phyloP scores from a whole-genome alignment of 2,888 invertebrate species.

The Crematogaster levior region DNA sequence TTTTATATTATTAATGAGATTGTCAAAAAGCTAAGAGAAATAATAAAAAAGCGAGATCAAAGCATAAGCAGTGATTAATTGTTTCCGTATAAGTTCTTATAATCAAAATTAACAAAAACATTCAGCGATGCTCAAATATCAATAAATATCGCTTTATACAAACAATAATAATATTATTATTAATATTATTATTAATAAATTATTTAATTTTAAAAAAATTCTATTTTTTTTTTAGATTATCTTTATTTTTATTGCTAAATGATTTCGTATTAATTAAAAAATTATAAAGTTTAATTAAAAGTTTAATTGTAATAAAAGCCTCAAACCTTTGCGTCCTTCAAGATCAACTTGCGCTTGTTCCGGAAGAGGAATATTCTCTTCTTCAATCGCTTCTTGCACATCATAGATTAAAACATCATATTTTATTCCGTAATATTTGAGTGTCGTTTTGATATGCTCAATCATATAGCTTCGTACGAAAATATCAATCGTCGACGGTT shows the following conservation, averaged over 20 bases:
- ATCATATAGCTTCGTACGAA: conserved; percentile 90
- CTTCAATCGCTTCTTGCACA: conserved; percentile 92
- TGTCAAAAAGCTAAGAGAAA: neutral
- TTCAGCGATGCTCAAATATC: neutral
- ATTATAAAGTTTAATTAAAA: neutral
- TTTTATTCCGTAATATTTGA: conserved; percentile 89
- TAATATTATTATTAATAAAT: neutral
- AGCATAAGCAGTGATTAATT: conserved; percentile 18
- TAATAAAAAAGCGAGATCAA: neutral
- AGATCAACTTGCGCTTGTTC: conserved; percentile 89
- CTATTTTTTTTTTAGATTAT: neutral
- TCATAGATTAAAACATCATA: conserved; percentile 92
- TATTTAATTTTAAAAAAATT: neutral
- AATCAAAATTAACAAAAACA: conserved; percentile 14
- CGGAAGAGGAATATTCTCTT: conserved; percentile 89
- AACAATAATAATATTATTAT: neutral
- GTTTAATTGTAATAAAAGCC: neutral
- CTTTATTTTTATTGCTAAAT: neutral
- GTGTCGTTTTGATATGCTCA: conserved; percentile 88
- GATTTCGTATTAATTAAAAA: neutral
- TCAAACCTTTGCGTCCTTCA: conserved; percentile 88
- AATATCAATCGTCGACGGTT: conserved; percentile 89
- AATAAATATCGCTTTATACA: neutral
- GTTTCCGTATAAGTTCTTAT: neutral
- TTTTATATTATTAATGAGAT: conserved; percentile 17